These are phyloP conservation scores for Conistra vaccinii DNA, from an alignment of 2,888 invertebrate species.

Conservation along the genomic window DNA sequence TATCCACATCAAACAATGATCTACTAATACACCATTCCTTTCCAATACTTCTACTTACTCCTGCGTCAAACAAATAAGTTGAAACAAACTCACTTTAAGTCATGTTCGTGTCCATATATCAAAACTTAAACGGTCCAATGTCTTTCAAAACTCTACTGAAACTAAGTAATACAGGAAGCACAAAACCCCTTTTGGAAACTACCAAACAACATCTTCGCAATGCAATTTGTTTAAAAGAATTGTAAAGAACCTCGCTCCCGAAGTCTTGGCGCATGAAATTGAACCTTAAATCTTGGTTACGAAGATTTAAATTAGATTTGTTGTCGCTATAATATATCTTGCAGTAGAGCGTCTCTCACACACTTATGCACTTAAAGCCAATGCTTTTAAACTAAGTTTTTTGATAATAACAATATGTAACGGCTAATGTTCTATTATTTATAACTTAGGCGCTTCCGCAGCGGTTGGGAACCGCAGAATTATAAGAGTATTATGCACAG, in stretches of 20 bases:
- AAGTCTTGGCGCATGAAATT: conserved; percentile 47
- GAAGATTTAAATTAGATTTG: conserved; percentile 58
- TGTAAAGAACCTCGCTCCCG: conserved; percentile 69
- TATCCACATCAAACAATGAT: too few relatives aligned
- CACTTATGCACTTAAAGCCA: conserved; percentile 57
- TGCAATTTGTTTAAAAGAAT: conserved; percentile 79
- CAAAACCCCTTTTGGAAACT: conserved; percentile 70
- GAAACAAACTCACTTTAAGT: conserved; percentile 55
- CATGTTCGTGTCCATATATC: conserved; percentile 58
- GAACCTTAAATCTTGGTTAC: conserved; percentile 46
- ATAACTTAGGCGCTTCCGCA: conserved; percentile 15
- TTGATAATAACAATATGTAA: conserved; percentile 47
- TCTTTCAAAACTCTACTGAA: conserved; percentile 65
- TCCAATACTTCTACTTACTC: neutral
- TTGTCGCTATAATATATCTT: conserved; percentile 55
- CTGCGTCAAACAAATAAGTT: conserved; percentile 14
- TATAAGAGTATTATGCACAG: conserved; percentile 1
- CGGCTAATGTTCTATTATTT: conserved; percentile 44
- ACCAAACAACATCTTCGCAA: conserved; percentile 77
- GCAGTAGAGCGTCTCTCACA: conserved; percentile 48
- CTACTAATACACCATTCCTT: neutral
- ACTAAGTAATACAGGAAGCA: conserved; percentile 67
- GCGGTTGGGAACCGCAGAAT: neutral
- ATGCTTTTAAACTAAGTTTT: conserved; percentile 57
- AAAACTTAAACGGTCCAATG: conserved; percentile 66